phyloP scores from a whole-genome alignment of 2,888 invertebrate genomes.

The Tyria jacobaeae region DNA sequence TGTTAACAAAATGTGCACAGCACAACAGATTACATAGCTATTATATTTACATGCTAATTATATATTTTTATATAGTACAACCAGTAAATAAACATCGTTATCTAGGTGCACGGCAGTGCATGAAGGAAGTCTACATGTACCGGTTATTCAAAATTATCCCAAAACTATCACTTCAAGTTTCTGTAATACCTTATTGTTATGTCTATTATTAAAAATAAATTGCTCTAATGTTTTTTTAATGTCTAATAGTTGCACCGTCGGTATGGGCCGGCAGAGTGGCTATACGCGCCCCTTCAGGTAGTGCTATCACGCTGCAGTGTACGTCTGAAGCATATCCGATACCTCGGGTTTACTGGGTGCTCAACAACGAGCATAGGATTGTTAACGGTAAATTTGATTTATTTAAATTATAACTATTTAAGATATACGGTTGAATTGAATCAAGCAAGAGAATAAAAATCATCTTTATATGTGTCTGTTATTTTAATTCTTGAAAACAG shows the following conservation, averaged over 20 bases:
- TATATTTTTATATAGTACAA: no score
- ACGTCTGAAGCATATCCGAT: constrained; percentile 91
- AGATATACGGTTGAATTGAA: no score
- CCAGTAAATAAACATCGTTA: no score
- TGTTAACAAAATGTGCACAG: neutral
- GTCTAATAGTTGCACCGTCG: constrained; percentile 89
- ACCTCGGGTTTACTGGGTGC: constrained; percentile 91
- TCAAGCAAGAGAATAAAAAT: no score
- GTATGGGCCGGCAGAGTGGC: constrained; percentile 91
- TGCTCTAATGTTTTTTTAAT: neutral
- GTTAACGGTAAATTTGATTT: constrained; percentile 82
- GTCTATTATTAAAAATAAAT: neutral
- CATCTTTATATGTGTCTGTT: no score
- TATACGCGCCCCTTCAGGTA: constrained; percentile 89
- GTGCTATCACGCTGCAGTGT: constrained; percentile 90
- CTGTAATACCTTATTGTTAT: no score
- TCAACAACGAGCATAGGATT: constrained; percentile 88
- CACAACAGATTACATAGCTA: no score
- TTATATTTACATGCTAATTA: no score
- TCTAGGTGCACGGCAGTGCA: no score
- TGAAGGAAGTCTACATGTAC: no score
- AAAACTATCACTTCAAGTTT: no score
- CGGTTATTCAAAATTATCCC: no score
- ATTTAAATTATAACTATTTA: neutral
- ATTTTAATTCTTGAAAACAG: constrained; percentile 41